Evolutionary conservation across 2,888 invertebrate genomes (phyloP), one percentile per base, ranked within the genome.

Genomic region (Pollenia angustigena): DNA sequence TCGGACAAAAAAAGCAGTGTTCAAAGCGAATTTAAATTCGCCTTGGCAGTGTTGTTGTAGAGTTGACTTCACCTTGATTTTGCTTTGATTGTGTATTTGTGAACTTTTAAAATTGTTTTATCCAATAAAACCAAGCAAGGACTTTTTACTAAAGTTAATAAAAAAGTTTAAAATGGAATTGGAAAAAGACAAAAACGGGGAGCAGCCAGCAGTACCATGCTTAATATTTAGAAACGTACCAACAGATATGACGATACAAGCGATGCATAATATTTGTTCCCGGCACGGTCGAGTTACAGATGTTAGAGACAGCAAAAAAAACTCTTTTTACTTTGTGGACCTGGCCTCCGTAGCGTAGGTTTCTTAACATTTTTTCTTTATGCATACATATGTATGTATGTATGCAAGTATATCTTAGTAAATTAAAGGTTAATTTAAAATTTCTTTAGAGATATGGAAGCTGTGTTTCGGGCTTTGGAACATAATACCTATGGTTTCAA

Each of bases 401-500:
- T 50, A 50, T 6, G 14, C 11, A 14, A 14, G 4, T 14, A 16
- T 7, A 16, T 48, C 60, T 18, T 9, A 76, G 75, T 23, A 32
- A 32, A 6, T 32, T 32, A 6, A 6, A 32, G 6, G 32, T 4
- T 32, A 32, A 32, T 32, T 32, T 32, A 0, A 32, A 32, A 32
- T 32, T 32, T 60, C 60, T 48, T 23, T 7, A 90, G 90, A 42
- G 90, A 90, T 48, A 89, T 90, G 90, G 91, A 91, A 54, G 82
- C 88, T 2, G 88, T 88, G 7, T 89, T 89, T 42, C 88, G 89
- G 6, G 89, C 84, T 12, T 56, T 91, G 42, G 88, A 90, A 54
- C 79, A 88, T 6, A 90, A 90, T 60, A 54, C 71, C 1, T 90
- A 89, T 54, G 90, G 90, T 0, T 89, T 90, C 18, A 48, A 54